Percentiles rank a stretch among this genome's conserved stretches.
phyloP scores from a whole-genome alignment of 2,113 vertebrate genomes.

The Picathartes gymnocephalus region DNA sequence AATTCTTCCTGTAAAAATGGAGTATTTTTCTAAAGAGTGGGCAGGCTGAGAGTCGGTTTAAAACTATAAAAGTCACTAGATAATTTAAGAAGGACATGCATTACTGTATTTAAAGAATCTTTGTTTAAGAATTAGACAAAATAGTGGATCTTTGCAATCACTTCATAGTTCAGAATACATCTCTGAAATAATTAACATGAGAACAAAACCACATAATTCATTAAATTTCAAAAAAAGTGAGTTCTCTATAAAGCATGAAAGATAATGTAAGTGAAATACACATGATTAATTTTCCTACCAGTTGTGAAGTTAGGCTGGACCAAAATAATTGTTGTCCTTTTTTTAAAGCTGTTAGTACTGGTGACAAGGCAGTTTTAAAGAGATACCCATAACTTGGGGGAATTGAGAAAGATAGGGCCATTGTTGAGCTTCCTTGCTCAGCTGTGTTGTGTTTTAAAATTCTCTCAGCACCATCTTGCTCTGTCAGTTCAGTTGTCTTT shows the following conservation, averaged over 20 bases:
- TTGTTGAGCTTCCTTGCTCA: background rate
- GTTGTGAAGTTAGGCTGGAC: background rate
- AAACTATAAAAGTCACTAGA: background rate
- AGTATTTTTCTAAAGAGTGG: background rate
- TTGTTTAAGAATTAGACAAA: background rate
- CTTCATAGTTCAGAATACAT: background rate
- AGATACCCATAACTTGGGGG: fast-evolving
- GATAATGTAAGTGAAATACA: background rate
- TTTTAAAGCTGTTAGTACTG: background rate
- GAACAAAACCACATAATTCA: background rate
- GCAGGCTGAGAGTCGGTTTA: background rate
- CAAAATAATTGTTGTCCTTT: background rate
- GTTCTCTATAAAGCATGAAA: background rate
- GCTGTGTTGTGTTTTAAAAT: background rate
- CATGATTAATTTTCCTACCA: background rate
- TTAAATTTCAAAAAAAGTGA: background rate
- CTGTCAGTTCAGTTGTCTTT: background rate
- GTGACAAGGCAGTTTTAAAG: background rate
- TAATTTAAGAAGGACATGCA: background rate
- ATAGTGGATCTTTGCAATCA: background rate
- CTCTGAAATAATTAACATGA: background rate
- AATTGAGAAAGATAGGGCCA: background rate
- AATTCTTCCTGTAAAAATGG: background rate
- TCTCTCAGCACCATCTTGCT: background rate
- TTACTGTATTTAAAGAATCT: background rate